phyloP scores from a whole-genome alignment of 2,797 vertebrate species.

The Poeciliopsis turneri region DNA sequence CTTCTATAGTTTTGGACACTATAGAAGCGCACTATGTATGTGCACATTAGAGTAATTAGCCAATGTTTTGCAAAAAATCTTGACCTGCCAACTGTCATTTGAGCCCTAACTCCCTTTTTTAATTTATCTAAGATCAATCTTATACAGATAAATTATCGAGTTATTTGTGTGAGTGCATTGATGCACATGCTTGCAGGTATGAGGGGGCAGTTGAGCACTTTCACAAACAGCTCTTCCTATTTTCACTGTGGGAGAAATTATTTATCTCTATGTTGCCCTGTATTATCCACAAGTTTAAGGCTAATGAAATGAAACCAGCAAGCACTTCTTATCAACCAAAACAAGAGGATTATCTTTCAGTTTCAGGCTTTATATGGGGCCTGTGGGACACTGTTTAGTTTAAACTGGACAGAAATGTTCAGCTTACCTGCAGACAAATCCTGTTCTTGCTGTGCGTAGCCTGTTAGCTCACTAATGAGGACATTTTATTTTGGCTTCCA shows the following conservation, averaged over 20 bases:
- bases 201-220: not conserved
- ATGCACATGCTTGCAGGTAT: not conserved
- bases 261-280: not conserved
- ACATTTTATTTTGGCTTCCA: not conserved
- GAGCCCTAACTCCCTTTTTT: not conserved
- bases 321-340: not conserved
- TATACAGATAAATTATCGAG: not conserved
- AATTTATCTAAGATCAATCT: not conserved
- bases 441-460: not conserved
- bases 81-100: not conserved
- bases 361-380: not conserved
- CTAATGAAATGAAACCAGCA: not conserved
- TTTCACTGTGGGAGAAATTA: not conserved
- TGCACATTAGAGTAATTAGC: not conserved
- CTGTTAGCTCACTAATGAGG: not conserved
- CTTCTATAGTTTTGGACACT: not conserved
- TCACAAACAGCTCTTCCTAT: not conserved
- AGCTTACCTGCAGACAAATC: not conserved
- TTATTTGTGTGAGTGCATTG: not conserved
- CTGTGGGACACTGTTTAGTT: not conserved
- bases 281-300: not conserved
- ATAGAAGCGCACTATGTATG: not conserved
- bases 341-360: not conserved
- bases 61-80: not conserved
- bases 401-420: not conserved